Evolutionary conservation across 2,888 invertebrate genomes (phyloP).

Genomic region (Patella caerulea): DNA sequence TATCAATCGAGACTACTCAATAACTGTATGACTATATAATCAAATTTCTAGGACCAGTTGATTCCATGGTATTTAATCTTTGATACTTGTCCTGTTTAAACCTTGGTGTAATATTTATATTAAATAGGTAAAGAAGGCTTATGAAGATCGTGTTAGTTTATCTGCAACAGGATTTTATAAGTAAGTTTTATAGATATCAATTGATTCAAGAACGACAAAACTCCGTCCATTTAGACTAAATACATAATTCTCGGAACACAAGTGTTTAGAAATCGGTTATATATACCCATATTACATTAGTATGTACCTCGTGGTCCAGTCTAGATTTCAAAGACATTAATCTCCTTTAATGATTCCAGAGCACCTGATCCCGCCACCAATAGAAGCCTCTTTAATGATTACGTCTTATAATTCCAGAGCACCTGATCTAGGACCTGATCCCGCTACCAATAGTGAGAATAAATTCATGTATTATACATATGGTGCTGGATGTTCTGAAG

Average conservation of each 20-base stretch:
- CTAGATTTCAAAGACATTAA: not conserved
- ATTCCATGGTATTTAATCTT: too few relatives aligned
- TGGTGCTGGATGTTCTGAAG: conserved; percentile 89
- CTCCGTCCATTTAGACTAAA: not conserved
- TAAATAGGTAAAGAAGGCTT: conserved; percentile 79
- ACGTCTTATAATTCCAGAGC: conserved; percentile 33
- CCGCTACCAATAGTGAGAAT: conserved; percentile 77
- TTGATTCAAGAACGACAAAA: too few relatives aligned
- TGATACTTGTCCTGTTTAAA: not conserved
- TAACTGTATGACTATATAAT: not conserved
- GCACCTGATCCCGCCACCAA: conserved; percentile 70
- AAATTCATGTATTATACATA: conserved; percentile 89
- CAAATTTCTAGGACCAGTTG: not conserved
- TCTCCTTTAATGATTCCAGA: conserved; percentile 42
- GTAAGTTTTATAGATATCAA: conserved; percentile 45
- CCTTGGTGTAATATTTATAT: conserved; percentile 71
- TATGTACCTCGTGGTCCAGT: not conserved
- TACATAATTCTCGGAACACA: not conserved
- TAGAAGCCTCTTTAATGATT: conserved; percentile 51
- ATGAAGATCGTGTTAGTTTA: conserved; percentile 82
- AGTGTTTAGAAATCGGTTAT: not conserved
- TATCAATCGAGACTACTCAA: not conserved
- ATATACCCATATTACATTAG: too few relatives aligned
- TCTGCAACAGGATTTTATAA: conserved; percentile 87
- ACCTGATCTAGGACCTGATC: conserved; percentile 45